These are phyloP conservation scores for Chlorodrepanis virens DNA, from an alignment of 2,113 vertebrate genomes.

Conservation along the genomic window DNA sequence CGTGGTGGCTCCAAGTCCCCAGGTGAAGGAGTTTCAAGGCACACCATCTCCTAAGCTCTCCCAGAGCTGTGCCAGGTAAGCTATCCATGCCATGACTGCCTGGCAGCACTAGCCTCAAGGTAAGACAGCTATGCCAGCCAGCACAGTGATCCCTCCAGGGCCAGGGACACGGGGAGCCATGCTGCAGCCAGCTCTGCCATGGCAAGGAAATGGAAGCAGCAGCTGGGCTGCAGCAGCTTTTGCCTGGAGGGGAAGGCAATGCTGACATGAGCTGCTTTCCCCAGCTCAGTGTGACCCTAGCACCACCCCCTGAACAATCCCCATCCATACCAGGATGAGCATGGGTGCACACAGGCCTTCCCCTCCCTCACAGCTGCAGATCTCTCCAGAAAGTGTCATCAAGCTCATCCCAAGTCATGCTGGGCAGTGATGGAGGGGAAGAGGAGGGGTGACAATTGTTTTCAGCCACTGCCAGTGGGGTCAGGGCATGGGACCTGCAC, in stretches of 20 bases:
- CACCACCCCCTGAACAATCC: fast-evolving
- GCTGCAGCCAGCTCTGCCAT: not conserved
- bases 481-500: not conserved
- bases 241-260: not conserved
- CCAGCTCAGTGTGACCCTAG: fast-evolving
- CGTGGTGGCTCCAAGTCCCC: not conserved
- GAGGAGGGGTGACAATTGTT: not conserved
- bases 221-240: not conserved
- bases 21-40: not conserved
- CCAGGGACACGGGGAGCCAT: fast-evolving
- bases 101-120: not conserved
- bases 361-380: not conserved
- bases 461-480: fast-evolving
- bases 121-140: fast-evolving
- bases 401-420: not conserved
- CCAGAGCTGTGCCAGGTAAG: not conserved
- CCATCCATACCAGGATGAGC: fast-evolving
- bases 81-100: not conserved
- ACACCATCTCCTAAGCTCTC: not conserved
- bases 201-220: not conserved
- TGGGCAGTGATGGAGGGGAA: not conserved
- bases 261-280: not conserved
- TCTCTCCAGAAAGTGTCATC: not conserved
- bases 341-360: not conserved
- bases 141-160: not conserved